Base-by-base conservation (phyloP, 1,140 invertebrate species). In the Lordiphosa mommai region DNA sequence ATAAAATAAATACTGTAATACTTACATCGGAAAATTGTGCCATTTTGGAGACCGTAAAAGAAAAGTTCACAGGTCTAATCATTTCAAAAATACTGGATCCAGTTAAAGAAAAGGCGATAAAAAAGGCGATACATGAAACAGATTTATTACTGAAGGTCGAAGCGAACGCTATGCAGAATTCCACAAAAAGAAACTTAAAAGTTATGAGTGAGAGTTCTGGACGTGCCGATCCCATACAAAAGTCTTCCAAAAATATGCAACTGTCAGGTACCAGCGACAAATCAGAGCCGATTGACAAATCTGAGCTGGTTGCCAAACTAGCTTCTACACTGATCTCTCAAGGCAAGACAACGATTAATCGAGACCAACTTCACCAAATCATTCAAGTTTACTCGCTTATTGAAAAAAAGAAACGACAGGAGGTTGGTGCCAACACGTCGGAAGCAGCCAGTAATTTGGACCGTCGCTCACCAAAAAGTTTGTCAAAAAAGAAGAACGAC, bases 41-140 rank as follows among this genome's bases (percentile, higher is more conserved):
- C 3, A 48, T 88, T 13, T 46, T 88, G 34, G 80, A 88, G 59
- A 88, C 76, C 0, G 63, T 61, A 4, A 86, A 70, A 7, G 86
- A 86, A 43, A 88, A 88, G 20, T 84, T 88, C 44, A 87, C 66
- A 8, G 86, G 86, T 30, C 44, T 88, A 4, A 13, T 88, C 10
- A 61, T 86, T 32, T 71, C 86, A 1, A 67, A 80, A 40, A 70
- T 88, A 7, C 53, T 84, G 10, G 72, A 88, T 32, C 27, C 67
- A 9, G 20, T 44, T 2, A 80, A 88, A 32, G 66, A 84, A 27
- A 46, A 61, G 4, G 74, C 70, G 12, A 27, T 88, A 2, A 86
- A 79, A 12, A 73, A 60, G 23, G 86, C 72, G 0, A 66, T 88
- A 4, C 61, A 48, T 27, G 80, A 84, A 17, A 79, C 65, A 1